phyloP scores from a whole-genome alignment of 2,113 vertebrate species.

The Speoplatyrhinus poulsoni region DNA sequence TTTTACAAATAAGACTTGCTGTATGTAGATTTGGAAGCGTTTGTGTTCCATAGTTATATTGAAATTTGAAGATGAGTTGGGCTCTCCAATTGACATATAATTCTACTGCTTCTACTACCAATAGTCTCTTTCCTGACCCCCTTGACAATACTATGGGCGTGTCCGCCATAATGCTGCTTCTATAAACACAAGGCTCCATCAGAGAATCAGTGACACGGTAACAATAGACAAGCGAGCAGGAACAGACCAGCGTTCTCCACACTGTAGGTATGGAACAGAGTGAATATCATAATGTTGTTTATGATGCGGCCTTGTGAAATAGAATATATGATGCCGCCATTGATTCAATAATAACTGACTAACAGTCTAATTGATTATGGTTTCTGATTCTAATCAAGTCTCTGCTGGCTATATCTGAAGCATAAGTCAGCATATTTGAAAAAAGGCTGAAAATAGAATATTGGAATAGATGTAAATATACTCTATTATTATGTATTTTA shows the following conservation, averaged over 20 bases:
- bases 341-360: too few species aligned
- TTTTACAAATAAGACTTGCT: neutral
- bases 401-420: slow-evolving; percentile 17
- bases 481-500: too few species aligned
- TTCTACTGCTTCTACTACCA: neutral
- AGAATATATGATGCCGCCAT: neutral
- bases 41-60: too few species aligned
- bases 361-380: neutral
- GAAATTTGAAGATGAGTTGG: too few species aligned
- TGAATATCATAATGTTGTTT: neutral
- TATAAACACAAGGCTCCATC: slow-evolving; percentile 48
- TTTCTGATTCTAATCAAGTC: slow-evolving; percentile 3
- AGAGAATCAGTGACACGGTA: slow-evolving; percentile 5
- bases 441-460: neutral
- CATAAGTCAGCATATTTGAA: neutral
- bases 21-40: too few species aligned
- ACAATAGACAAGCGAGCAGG: neutral
- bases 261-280: slow-evolving; percentile 42
- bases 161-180: slow-evolving; percentile 32
- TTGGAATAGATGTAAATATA: neutral
- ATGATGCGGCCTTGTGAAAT: neutral
- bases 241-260: neutral
- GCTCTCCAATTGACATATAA: too few species aligned
- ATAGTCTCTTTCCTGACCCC: neutral
- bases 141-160: slow-evolving; percentile 37